A percentile compares a stretch with the other conserved stretches of the same genome.
Conservation (phyloP, 2,797 vertebrate genomes). For the Poeciliopsis presidionis region DNA sequence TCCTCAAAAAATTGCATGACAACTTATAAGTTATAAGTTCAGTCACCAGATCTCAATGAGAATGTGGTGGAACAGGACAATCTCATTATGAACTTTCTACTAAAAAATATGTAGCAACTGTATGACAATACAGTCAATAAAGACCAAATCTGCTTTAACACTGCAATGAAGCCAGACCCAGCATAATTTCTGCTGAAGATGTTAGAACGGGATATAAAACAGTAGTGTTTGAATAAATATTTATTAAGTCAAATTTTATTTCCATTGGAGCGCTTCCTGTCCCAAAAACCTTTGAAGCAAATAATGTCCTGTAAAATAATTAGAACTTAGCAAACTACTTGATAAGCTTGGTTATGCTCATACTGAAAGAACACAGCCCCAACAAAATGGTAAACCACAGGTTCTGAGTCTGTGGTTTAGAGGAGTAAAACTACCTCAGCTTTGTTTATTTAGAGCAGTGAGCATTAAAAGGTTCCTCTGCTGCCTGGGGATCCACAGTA, state of each 20-base stretch:
- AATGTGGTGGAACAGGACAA: background rate
- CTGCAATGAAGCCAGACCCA: background rate
- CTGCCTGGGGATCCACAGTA: slow-evolving; percentile 16
- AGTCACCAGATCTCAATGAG: background rate
- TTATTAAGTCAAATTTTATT: background rate
- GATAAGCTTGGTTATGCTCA: background rate
- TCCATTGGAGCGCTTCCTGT: background rate
- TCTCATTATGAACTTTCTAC: background rate
- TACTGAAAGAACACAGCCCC: background rate
- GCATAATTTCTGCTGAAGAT: background rate
- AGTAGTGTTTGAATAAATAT: background rate
- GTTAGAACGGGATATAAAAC: background rate
- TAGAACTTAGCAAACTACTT: background rate
- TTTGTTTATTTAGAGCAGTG: slow-evolving; percentile 25
- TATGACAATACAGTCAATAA: background rate
- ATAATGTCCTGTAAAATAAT: background rate
- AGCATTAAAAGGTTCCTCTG: slow-evolving; percentile 15
- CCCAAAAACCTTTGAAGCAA: background rate
- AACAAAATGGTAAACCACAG: background rate
- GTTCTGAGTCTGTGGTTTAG: background rate
- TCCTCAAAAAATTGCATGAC: background rate
- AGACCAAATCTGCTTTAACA: background rate
- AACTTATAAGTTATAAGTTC: background rate
- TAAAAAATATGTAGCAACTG: background rate
- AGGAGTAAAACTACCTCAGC: slow-evolving; percentile 8